These are phyloP conservation scores for Vidua chalybeata DNA, from an alignment of 2,113 vertebrate species.

Conservation along the genomic window DNA sequence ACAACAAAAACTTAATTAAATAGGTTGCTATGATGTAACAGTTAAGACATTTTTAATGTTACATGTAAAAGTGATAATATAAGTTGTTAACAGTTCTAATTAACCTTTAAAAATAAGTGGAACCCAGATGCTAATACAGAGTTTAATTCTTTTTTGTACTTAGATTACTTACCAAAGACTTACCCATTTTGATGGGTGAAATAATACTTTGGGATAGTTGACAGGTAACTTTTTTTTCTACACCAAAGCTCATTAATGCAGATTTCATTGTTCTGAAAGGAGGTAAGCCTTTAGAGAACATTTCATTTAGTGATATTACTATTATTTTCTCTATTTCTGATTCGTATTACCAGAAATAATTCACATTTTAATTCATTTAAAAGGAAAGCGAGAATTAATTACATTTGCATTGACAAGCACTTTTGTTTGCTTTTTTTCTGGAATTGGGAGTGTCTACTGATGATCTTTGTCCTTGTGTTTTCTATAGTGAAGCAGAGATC, in stretches of 20 bases:
- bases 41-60: background rate
- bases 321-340: background rate
- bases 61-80: background rate
- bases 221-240: background rate
- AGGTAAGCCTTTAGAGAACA: background rate
- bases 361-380: background rate
- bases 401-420: background rate
- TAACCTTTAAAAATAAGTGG: background rate
- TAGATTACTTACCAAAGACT: background rate
- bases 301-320: background rate
- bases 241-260: background rate
- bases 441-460: background rate
- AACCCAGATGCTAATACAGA: background rate
- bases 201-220: background rate
- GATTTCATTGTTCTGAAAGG: background rate
- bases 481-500: background rate
- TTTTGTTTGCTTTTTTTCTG: background rate
- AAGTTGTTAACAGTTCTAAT: background rate
- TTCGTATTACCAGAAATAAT: background rate
- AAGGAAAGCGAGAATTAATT: background rate
- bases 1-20: background rate
- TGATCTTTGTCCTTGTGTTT: slow-evolving; percentile 49
- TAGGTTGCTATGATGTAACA: background rate
- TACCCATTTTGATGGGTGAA: background rate
- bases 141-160: background rate